A percentile compares a stretch with the other conserved stretches of the same genome.
Evolutionary conservation across 2,888 invertebrate species (phyloP).

Genomic region (Amphipyra berbera): DNA sequence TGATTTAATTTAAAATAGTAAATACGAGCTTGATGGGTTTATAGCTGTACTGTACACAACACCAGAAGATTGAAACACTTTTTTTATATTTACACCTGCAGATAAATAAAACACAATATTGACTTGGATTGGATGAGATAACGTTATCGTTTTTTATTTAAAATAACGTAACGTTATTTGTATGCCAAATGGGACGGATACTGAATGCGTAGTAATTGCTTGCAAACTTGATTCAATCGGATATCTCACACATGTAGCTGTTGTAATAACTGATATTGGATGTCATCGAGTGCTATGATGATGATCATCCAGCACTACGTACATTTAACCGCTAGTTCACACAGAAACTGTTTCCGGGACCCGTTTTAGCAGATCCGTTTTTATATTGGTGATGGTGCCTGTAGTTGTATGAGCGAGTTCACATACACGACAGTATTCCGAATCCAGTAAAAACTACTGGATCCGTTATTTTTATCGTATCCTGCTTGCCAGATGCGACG

Average conservation of each 20-base stretch:
- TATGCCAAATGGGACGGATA: slow-evolving; percentile 38
- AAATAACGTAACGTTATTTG: slow-evolving; percentile 42
- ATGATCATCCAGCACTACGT: too few species aligned
- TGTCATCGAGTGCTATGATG: neutral
- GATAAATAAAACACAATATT: slow-evolving; percentile 43
- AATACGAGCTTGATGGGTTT: slow-evolving; percentile 48
- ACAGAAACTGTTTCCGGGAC: too few species aligned
- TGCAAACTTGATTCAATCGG: slow-evolving; percentile 31
- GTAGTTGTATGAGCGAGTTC: too few species aligned
- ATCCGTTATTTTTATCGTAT: too few species aligned
- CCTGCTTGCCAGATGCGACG: too few species aligned
- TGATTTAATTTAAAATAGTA: slow-evolving; percentile 43
- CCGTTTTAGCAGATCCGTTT: too few species aligned
- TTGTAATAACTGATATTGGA: neutral
- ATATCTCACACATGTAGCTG: slow-evolving; percentile 12
- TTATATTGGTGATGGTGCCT: too few species aligned
- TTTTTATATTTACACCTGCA: slow-evolving; percentile 33
- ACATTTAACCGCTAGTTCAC: too few species aligned
- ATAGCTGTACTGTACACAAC: slow-evolving; percentile 41
- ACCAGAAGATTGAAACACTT: slow-evolving; percentile 18
- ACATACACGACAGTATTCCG: too few species aligned
- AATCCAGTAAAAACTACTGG: too few species aligned
- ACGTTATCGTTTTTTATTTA: slow-evolving; percentile 33
- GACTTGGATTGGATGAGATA: slow-evolving; percentile 20
- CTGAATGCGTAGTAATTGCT: slow-evolving; percentile 26